These are phyloP conservation scores for Marmota monax DNA, from an alignment of 2,113 vertebrate species.

Conservation along the genomic window DNA sequence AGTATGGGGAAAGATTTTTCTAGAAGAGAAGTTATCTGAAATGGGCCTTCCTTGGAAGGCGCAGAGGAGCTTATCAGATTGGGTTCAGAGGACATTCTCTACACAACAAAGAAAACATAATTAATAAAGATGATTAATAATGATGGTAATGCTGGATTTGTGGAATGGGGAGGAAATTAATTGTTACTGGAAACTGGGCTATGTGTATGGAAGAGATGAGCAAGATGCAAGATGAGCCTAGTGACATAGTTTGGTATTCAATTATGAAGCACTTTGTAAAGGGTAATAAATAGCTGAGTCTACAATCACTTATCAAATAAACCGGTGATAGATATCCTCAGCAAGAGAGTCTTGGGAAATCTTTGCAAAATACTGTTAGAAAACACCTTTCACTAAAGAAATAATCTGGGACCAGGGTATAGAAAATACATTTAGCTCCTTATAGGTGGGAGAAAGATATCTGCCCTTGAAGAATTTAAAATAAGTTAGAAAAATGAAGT, in stretches of 20 bases:
- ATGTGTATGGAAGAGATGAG: not conserved
- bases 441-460: not conserved
- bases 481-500: not conserved
- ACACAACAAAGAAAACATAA: constrained; percentile 14
- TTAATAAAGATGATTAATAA: constrained; percentile 52
- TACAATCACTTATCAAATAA: constrained; percentile 36
- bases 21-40: constrained; percentile 18
- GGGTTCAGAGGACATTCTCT: not conserved
- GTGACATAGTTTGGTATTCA: constrained; percentile 23
- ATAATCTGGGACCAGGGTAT: not conserved
- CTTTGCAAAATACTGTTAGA: not conserved
- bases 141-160: constrained; percentile 4
- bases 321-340: not conserved
- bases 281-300: not conserved
- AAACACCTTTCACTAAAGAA: not conserved
- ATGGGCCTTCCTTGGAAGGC: not conserved
- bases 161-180: constrained; percentile 49
- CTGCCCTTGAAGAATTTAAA: not conserved
- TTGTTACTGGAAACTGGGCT: constrained; percentile 57
- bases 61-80: not conserved
- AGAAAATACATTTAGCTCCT: not conserved
- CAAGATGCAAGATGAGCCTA: not conserved
- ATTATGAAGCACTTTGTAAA: constrained; percentile 22
- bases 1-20: not conserved
- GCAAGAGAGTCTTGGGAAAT: constrained; percentile 3